Base-by-base conservation (phyloP, 2,113 vertebrate species). In the Aspiorhynchus laticeps region DNA sequence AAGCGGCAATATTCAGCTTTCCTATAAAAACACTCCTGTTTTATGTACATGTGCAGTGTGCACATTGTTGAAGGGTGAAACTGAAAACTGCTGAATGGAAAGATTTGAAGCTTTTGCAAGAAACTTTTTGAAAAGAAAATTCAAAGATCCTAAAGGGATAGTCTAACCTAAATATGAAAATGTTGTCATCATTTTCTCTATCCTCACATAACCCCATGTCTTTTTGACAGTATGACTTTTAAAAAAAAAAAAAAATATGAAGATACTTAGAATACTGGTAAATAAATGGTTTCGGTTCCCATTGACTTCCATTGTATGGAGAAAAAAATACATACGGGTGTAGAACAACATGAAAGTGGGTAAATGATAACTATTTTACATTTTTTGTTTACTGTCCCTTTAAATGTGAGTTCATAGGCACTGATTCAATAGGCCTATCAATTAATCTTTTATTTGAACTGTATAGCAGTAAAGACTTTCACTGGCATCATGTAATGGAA, bases 41-140 rank as follows among this genome's bases (percentile, higher is more conserved):
- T 84, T 51, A 56, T 76, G 26, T 17, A 48, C 28, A 10, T 75
- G 43, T 85, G 84, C 26, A 43, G 7, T 75, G 43, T 85, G 84
- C 26, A 43, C 53, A 43, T 67, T 85, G 53, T 6, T 53, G 21
- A 51, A 79, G 38, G 7, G 7, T 10, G 17, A 56, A 51, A 17
- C 17, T 7, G 53, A 56, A 56, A 21, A 7, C 6, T 21, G 19
- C 19, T 2, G 0, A 59, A 59, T 53, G 17, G 51, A 53, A 19
- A 53, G 51, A 2, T 51, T 15, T 33, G 17, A 19, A 71, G 31
- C 36, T 21, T 71, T 36, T 71, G 3, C 1, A 24, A 41, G 19
- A 71, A 73, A 1, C 24, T 3, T 7, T 24, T 38, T 2, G 17
- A 10, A 73, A 2, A 73, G 19, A 38, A 1, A 5, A 41, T 73